These are phyloP conservation scores for Amphimedon queenslandica DNA, from an alignment of 37 sponge, comb jelly and placozoan species.

Conservation along the genomic window DNA sequence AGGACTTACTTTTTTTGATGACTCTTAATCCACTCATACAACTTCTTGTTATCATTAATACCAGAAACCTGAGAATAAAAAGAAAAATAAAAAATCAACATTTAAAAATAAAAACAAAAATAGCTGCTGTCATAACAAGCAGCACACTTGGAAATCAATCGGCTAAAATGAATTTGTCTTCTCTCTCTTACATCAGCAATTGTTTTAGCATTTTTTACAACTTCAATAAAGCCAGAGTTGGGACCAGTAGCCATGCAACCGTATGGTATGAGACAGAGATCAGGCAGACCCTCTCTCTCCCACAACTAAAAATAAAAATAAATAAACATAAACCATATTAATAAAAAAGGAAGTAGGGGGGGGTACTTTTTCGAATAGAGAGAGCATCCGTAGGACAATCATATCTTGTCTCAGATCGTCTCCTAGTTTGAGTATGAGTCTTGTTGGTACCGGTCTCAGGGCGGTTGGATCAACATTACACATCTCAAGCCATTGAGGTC, in stretches of 20 bases:
- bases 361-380: slow-evolving; percentile 50
- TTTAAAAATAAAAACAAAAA: background rate
- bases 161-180: background rate
- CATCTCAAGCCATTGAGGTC: slow-evolving; percentile 62
- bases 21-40: slow-evolving; percentile 60
- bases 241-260: slow-evolving; percentile 88
- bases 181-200: slow-evolving; percentile 44
- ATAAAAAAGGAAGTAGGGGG: too few species aligned
- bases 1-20: slow-evolving; percentile 57
- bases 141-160: too few species aligned
- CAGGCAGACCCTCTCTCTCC: slow-evolving; percentile 64
- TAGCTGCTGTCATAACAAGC: too few species aligned
- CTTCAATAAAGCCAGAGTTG: slow-evolving; percentile 88
- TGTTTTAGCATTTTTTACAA: slow-evolving; percentile 71
- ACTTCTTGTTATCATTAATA: slow-evolving; percentile 46
- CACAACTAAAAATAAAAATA: slow-evolving; percentile 30
- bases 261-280: slow-evolving; percentile 83
- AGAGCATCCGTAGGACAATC: slow-evolving; percentile 57
- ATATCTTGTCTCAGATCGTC: slow-evolving; percentile 69
- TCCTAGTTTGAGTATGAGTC: slow-evolving; percentile 55
- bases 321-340: background rate
- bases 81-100: background rate
- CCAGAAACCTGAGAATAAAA: slow-evolving; percentile 42
- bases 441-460: slow-evolving; percentile 13
- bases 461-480: slow-evolving; percentile 32